Conservation (phyloP, 2,113 vertebrate genomes). For the Ceuthmochares aereus region DNA sequence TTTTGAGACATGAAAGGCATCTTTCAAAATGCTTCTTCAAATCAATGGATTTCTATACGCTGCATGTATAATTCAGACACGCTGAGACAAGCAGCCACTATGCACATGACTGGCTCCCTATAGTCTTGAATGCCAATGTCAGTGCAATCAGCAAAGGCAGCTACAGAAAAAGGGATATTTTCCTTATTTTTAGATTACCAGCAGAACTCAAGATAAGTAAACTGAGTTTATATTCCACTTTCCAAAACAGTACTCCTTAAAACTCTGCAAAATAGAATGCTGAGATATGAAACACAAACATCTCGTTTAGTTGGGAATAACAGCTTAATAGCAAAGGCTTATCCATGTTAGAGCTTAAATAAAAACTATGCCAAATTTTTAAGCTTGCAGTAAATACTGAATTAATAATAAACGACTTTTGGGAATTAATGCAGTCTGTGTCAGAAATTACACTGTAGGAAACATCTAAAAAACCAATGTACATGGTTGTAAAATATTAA, state of each 20-base stretch:
- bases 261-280: not conserved
- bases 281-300: not conserved
- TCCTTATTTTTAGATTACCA: slow-evolving; percentile 6
- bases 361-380: not conserved
- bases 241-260: not conserved
- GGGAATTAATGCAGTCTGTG: not conserved
- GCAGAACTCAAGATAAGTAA: not conserved
- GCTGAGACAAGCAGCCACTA: slow-evolving; percentile 30
- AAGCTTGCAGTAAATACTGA: not conserved
- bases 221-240: not conserved
- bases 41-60: slow-evolving; percentile 17
- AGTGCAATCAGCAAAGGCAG: not conserved
- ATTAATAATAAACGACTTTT: not conserved
- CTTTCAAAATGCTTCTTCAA: slow-evolving; percentile 17
- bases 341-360: not conserved
- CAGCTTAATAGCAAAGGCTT: not conserved
- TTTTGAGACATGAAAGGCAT: slow-evolving; percentile 53
- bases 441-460: not conserved
- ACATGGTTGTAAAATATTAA: not conserved
- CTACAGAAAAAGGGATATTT: not conserved
- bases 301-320: not conserved
- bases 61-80: slow-evolving; percentile 23
- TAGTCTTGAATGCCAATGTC: slow-evolving; percentile 23
- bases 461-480: not conserved
- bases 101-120: not conserved